Evolutionary conservation across 2,888 invertebrate species (phyloP), one percentile per base, ranked within the genome.

Genomic region (Apotomis turbidana): DNA sequence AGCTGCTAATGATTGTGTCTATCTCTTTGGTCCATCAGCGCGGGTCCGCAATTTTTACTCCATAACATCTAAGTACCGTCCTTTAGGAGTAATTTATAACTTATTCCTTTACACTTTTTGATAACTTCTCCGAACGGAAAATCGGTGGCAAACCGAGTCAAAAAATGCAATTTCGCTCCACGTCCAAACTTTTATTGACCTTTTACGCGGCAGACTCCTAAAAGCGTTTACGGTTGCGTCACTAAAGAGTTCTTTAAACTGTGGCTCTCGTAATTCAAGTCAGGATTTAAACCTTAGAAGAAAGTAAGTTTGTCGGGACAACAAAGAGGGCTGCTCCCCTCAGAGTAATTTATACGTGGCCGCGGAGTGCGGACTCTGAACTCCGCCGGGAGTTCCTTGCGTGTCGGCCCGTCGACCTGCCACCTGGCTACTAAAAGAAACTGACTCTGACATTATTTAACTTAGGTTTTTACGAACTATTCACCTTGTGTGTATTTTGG

Each of bases 281-380:
- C 88, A 87, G 88, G 90, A 89, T 91, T 91, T 90, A 87, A 90
- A 87, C 87, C 86, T 86, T 87, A 82, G 87, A 90, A 89, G 87
- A 89, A 90, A 89, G 87, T 87, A 89, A 90, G 87, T 90, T 90
- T 87, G 84, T 78, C 80, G 85, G 88, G 86, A 89, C 89, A 90
- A 90, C 90, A 90, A 90, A 89, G 90, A 88, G 87, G 80, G 83
- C 83, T 80, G 83, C 85, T 87, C 85, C 85, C 87, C 84, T 85
- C 83, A 79, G 86, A 86, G 91, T 92, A 91, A 92, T 92, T 91
- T 92, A 92, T 92, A 91, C 89, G 91, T 91, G 91, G 90, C 91
- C 90, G 87, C 87, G 81, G 80, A 79, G 81, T 80, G 83, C 78
- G 80, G 77, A 81, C 78, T 82, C 81, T 79, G 82, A 74, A 76